phyloP scores from a whole-genome alignment of 2,888 invertebrate species.

The Troides oblongomaculatus region DNA sequence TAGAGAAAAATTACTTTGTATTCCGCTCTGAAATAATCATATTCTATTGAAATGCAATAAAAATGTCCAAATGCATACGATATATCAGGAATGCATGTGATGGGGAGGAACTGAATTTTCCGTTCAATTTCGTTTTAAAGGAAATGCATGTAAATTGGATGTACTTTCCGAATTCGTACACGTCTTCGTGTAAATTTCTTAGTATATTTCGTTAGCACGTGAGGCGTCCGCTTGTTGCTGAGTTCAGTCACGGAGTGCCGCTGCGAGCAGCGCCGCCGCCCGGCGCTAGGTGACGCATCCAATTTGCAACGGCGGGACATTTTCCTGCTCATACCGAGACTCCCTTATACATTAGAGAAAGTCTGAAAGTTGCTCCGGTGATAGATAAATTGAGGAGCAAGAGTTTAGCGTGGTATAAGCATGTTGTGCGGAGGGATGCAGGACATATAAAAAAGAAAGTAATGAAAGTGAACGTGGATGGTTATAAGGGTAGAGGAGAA shows the following conservation, averaged over 20 bases:
- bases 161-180: slow-evolving; percentile 12
- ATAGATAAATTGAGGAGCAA: too few relatives aligned
- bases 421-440: too few relatives aligned
- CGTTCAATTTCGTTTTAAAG: slow-evolving; percentile 8
- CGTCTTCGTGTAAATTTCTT: slow-evolving; percentile 40
- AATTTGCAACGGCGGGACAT: slow-evolving; percentile 52
- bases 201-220: slow-evolving; percentile 57
- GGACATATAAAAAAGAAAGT: too few relatives aligned
- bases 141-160: slow-evolving; percentile 2
- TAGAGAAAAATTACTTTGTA: too few relatives aligned
- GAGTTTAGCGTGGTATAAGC: too few relatives aligned
- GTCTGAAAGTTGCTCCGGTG: too few relatives aligned
- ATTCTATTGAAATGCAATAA: background rate
- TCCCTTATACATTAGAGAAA: too few relatives aligned
- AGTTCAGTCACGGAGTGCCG: slow-evolving; percentile 68
- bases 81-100: background rate
- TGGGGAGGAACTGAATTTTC: slow-evolving; percentile 2
- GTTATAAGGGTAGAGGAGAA: too few relatives aligned
- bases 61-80: background rate
- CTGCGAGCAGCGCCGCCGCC: slow-evolving; percentile 48
- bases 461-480: too few relatives aligned
- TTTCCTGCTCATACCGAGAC: slow-evolving; percentile 61
- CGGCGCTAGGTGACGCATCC: slow-evolving; percentile 67
- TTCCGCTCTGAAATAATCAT: background rate
- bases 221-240: slow-evolving; percentile 54